Evolutionary conservation across 2,888 invertebrate species (phyloP), one percentile per base, ranked within the genome.

Genomic region (Lepidocyrtoides sp.): DNA sequence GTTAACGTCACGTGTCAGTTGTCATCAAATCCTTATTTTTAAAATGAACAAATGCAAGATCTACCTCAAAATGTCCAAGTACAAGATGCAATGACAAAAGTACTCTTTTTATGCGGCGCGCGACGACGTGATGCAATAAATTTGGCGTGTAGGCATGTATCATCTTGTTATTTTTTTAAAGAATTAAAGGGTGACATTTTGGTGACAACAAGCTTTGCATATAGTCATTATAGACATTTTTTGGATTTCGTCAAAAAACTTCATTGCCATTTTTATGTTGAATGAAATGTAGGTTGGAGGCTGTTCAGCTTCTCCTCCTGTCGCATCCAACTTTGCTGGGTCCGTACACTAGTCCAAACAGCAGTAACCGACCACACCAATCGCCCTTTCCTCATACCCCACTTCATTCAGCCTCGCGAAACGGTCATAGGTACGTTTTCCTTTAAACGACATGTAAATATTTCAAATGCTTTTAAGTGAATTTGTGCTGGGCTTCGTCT

Each of bases 401-500:
- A 0, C 96, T 99, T n/a, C 99, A 99, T 95, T 96, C 98, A 93
- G 99, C 99, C 92, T 98, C 98, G 95, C 97, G 98, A 94, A 98
- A 98, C 96, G 99, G 99, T 5, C 98, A 98, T 95, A 97, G 97
- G 97, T 98, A 81, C 63, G 48, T 23, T 8, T 17, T 26, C 12
- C n/a, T n/a, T n/a, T n/a, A n/a, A n/a, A n/a, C n/a, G n/a, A n/a
- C n/a, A n/a, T n/a, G n/a, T n/a, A n/a, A n/a, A n/a, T n/a, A n/a
- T n/a, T n/a, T n/a, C n/a, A n/a, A n/a, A n/a, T n/a, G n/a, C n/a
- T n/a, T n/a, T n/a, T n/a, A n/a, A n/a, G n/a, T n/a, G n/a, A n/a
- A n/a, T n/a, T n/a, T n/a, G n/a, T n/a, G n/a, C n/a, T n/a, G n/a
- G n/a, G n/a, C n/a, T n/a, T n/a, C n/a, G n/a, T n/a, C n/a, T n/a